Percentiles rank a stretch among this genome's conserved stretches.
Evolutionary conservation across 2,113 vertebrate species (phyloP).

Genomic region (Condylura cristata): DNA sequence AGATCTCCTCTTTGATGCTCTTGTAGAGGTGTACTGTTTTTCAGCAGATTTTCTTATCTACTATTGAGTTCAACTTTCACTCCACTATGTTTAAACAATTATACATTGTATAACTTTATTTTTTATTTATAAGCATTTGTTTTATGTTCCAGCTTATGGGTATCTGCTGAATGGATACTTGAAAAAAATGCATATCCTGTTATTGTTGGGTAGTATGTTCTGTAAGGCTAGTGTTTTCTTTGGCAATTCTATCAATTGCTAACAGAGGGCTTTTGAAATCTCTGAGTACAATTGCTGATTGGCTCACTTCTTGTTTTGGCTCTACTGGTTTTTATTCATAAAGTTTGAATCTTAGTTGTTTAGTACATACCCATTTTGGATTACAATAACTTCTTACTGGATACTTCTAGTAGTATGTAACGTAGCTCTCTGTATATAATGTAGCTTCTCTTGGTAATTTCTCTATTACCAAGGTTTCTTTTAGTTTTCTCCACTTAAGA

Average conservation of each 20-base stretch:
- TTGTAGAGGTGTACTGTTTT: neutral
- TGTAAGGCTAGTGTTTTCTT: neutral
- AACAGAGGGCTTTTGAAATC: neutral
- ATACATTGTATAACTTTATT: neutral
- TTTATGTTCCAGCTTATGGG: neutral
- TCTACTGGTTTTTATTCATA: neutral
- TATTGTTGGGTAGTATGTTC: neutral
- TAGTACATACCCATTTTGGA: neutral
- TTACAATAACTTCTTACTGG: neutral
- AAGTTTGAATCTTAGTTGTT: neutral
- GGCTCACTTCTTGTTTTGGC: neutral
- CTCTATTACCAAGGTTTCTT: neutral
- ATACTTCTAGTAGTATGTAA: neutral
- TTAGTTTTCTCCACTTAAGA: neutral
- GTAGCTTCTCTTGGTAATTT: neutral
- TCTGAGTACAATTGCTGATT: neutral
- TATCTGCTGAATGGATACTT: neutral
- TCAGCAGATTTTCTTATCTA: neutral
- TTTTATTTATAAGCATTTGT: neutral
- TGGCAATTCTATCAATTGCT: neutral
- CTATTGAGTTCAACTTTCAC: neutral
- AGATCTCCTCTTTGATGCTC: neutral
- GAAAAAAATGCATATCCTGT: neutral
- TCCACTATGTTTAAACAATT: neutral
- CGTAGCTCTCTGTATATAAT: neutral